Base-by-base conservation (phyloP, 1,140 invertebrate genomes). In the Platorchestia sp. region DNA sequence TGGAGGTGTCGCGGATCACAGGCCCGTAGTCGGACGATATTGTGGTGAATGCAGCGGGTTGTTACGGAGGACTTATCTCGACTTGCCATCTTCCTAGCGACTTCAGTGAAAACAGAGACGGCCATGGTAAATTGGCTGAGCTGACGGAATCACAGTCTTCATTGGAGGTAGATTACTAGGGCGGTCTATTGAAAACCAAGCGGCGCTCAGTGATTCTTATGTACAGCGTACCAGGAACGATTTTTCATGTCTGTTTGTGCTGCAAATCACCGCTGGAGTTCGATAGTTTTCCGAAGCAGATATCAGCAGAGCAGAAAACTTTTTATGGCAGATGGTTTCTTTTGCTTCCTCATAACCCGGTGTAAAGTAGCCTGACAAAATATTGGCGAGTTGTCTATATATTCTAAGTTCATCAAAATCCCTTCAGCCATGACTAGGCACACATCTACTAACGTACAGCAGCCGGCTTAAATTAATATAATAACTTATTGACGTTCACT, bases 1-100 rank as follows among this genome's bases (percentile, higher is more conserved):
- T 89, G 87, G 42, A 89, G 87, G 87, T 93, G 91, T 45, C 91
- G 91, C 45, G 44, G 91, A 93, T 93, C 45, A 45, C 91, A 93
- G 40, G 47, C 43, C 45, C 44, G 43, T 40, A 45, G 36, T 44
- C 36, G 43, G 45, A 93, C 40, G 44, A 47, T 44, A 93, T 93
- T 93, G 91, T 93, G 44, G 91, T 93, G 41, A 93, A 93, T 93
- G 91, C 91, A 93, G 91, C 45, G 45, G 91, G 91, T 89, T 93
- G 91, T 93, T 93, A 45, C 41, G 91, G 10, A 36, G 91, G 36
- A n/a, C 40, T 47, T 93, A 45, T 45, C 45, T 40, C 36, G 36
- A 44, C 40, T 45, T 45, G 91, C 91, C 44, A 93, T 93, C 91
- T 44, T 44, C 87, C n/a, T 7, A 41, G 87, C n/a, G 87, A 44